These are phyloP conservation scores for Tetramorium bicarinatum DNA, from an alignment of 2,888 invertebrate species.

Conservation along the genomic window DNA sequence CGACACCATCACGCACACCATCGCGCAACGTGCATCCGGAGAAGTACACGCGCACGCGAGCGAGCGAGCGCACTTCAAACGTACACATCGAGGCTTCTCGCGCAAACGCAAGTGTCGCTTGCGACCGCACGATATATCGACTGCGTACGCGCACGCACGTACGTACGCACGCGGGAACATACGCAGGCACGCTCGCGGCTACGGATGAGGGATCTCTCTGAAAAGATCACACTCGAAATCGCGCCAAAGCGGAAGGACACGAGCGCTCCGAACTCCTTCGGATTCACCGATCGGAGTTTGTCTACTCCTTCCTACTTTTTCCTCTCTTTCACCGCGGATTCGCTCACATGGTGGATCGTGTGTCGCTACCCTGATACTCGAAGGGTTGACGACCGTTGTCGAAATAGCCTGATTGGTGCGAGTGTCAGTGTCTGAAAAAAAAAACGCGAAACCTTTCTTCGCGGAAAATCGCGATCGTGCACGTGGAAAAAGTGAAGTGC, in stretches of 20 bases:
- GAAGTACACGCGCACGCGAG: slow-evolving; percentile 63
- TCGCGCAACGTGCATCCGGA: slow-evolving; percentile 75
- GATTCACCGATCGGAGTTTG: not conserved
- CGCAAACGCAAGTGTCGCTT: slow-evolving; percentile 48
- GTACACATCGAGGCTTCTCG: slow-evolving; percentile 33
- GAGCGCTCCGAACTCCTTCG: not conserved
- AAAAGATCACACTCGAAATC: not conserved
- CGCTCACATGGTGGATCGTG: not conserved
- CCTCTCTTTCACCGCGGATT: not conserved
- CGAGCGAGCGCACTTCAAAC: slow-evolving; percentile 42
- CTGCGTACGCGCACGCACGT: slow-evolving; percentile 34
- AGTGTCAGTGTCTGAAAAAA: slow-evolving; percentile 30
- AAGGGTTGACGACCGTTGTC: slow-evolving; percentile 15
- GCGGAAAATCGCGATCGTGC: slow-evolving; percentile 30
- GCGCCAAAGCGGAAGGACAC: slow-evolving; percentile 13
- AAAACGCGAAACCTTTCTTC: slow-evolving; percentile 31
- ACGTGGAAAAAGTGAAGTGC: slow-evolving; percentile 54
- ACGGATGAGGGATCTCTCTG: not conserved
- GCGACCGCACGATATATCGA: slow-evolving; percentile 29
- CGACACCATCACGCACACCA: slow-evolving; percentile 29
- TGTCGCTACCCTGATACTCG: not conserved
- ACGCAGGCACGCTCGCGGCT: slow-evolving; percentile 37
- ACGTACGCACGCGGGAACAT: slow-evolving; percentile 42
- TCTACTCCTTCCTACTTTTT: not conserved
- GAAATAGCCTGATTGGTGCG: slow-evolving; percentile 19